Conservation (phyloP, 1,140 invertebrate genomes). For the Aplysia californica region DNA sequence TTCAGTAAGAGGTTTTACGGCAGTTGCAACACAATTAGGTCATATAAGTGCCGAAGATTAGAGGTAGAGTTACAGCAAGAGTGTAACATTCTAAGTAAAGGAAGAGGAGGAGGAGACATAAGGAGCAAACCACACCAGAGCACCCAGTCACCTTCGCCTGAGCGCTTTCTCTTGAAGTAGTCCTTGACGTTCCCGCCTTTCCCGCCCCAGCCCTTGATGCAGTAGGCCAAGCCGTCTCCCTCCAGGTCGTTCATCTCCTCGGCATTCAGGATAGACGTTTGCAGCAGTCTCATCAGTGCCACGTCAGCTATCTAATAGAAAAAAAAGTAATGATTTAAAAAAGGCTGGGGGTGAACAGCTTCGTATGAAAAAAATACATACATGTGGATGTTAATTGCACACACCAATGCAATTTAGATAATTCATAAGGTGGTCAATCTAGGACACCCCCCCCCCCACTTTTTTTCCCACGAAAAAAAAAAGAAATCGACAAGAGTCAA, state of each 20-base stretch:
- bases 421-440: not conserved
- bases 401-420: not conserved
- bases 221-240: constrained; percentile 1
- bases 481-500: too few relatives aligned
- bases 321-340: not conserved
- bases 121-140: too few relatives aligned
- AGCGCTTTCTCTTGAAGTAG: not conserved
- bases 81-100: too few relatives aligned
- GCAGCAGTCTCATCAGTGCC: constrained; percentile 18
- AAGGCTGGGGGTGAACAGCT: too few relatives aligned
- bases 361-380: not conserved
- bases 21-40: too few relatives aligned
- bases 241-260: constrained; percentile 24
- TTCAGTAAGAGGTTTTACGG: too few relatives aligned
- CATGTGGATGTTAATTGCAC: not conserved
- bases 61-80: too few relatives aligned
- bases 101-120: too few relatives aligned
- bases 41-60: too few relatives aligned
- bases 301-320: not conserved
- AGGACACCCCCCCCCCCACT: not conserved
- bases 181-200: not conserved
- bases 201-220: constrained; percentile 16
- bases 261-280: constrained; percentile 17
- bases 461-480: too few relatives aligned
- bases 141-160: too few relatives aligned